A percentile compares a stretch with the other conserved stretches of the same genome.
Evolutionary conservation across 1,140 invertebrate genomes (phyloP).

Genomic region (Aphaenogaster floridana): DNA sequence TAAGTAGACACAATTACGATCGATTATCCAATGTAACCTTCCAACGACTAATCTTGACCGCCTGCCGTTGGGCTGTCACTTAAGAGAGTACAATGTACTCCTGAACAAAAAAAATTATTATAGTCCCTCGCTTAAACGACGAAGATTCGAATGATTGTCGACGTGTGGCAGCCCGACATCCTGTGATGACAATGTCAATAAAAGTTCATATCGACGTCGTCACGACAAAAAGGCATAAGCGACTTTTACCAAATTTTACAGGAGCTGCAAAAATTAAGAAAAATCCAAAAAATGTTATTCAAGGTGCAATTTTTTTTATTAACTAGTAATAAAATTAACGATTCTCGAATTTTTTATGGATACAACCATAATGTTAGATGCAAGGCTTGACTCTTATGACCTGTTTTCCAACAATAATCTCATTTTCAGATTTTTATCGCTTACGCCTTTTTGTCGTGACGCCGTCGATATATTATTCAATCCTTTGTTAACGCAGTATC

Average conservation of each 20-base stretch:
- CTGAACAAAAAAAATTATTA: conserved; percentile 11
- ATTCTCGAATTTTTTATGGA: no score
- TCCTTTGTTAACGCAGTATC: not conserved
- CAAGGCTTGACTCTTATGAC: no score
- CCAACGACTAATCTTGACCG: conserved; percentile 72
- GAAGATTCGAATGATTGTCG: conserved; percentile 3
- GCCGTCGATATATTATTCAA: not conserved
- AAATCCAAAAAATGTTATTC: no score
- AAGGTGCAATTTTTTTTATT: no score
- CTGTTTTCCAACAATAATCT: no score
- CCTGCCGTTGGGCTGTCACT: conserved; percentile 26
- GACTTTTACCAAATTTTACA: no score
- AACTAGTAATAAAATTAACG: no score
- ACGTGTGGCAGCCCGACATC: not conserved
- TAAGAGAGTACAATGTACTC: conserved; percentile 41
- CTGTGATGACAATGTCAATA: not conserved
- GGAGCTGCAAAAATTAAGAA: no score
- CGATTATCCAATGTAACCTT: conserved; percentile 78
- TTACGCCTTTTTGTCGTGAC: no score
- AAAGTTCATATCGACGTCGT: not conserved
- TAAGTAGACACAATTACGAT: conserved; percentile 81
- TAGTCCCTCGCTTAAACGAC: conserved; percentile 19
- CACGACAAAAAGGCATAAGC: no score
- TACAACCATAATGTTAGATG: no score
- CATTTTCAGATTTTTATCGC: no score